Conservation (phyloP, 2,113 vertebrate genomes). For the Charadrius vociferus region DNA sequence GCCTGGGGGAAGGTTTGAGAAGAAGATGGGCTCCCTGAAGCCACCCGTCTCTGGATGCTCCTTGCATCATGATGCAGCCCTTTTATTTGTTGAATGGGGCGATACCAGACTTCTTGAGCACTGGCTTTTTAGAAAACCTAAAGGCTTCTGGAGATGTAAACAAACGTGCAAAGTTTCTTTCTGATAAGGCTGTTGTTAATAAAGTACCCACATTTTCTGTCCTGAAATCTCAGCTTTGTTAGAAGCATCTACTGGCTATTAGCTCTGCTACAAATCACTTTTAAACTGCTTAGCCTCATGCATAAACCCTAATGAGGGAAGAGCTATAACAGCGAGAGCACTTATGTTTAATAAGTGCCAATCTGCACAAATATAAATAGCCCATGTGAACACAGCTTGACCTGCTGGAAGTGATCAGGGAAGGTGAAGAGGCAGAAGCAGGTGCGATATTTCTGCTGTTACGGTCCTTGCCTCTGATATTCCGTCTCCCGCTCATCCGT, state of each 20-base stretch:
- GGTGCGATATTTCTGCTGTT: neutral
- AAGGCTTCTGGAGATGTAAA: neutral
- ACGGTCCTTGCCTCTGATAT: accelerated
- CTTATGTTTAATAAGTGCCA: neutral
- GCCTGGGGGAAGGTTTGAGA: neutral
- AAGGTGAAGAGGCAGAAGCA: neutral
- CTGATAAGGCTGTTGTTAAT: neutral
- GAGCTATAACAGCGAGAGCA: neutral
- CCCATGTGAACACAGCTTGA: neutral
- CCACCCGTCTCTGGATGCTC: neutral
- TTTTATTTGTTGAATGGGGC: neutral
- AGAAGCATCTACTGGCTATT: neutral
- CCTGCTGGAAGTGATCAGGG: neutral
- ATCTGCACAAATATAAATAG: neutral
- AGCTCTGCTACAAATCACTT: neutral
- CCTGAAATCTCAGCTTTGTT: neutral
- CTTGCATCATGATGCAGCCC: accelerated
- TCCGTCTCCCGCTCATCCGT: neutral
- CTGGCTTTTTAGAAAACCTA: neutral
- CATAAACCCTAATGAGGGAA: neutral
- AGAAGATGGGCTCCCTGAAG: neutral
- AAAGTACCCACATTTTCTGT: neutral
- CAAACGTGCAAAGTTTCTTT: neutral
- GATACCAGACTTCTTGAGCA: neutral
- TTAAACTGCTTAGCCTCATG: neutral